Conservation (phyloP, 2,888 invertebrate species). For the Lypha dubia region DNA sequence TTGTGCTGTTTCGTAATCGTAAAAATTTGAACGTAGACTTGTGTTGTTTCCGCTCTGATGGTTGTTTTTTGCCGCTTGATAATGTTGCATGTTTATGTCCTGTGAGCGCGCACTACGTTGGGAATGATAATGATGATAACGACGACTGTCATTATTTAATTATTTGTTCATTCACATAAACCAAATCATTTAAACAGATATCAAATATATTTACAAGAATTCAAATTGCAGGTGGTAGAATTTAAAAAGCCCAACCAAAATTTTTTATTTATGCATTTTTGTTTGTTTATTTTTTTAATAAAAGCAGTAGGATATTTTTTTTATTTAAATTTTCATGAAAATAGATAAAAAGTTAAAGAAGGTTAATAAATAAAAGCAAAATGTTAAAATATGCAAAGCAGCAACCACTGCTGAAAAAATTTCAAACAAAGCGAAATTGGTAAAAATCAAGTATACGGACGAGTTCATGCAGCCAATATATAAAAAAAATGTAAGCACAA, state of each 20-base stretch:
- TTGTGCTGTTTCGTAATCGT: conserved; percentile 92
- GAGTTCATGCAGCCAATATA: conserved; percentile 29
- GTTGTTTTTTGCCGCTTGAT: conserved; percentile 68
- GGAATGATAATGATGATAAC: conserved; percentile 88
- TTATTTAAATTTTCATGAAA: conserved; percentile 57
- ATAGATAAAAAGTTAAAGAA: conserved; percentile 58
- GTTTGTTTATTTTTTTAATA: conserved; percentile 42
- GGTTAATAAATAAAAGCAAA: conserved; percentile 32
- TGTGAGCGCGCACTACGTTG: conserved; percentile 86
- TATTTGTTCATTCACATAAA: conserved; percentile 33
- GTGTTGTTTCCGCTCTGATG: conserved; percentile 52
- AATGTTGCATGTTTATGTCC: conserved; percentile 82
- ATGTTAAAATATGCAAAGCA: neutral
- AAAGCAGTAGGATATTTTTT: conserved; percentile 53
- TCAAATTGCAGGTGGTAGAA: conserved; percentile 55
- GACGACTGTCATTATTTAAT: conserved; percentile 84
- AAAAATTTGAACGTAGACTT: conserved; percentile 88
- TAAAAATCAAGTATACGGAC: conserved; percentile 32
- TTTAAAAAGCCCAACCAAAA: conserved; percentile 57
- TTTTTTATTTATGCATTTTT: conserved; percentile 33
- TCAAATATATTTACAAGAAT: conserved; percentile 52
- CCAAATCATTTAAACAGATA: conserved; percentile 42
- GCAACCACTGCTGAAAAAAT: neutral
- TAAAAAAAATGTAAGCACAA: neutral
- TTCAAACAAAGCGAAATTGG: conserved; percentile 7